Evolutionary conservation across 2,113 vertebrate species (phyloP).

Genomic region (Lethenteron reissneri): DNA sequence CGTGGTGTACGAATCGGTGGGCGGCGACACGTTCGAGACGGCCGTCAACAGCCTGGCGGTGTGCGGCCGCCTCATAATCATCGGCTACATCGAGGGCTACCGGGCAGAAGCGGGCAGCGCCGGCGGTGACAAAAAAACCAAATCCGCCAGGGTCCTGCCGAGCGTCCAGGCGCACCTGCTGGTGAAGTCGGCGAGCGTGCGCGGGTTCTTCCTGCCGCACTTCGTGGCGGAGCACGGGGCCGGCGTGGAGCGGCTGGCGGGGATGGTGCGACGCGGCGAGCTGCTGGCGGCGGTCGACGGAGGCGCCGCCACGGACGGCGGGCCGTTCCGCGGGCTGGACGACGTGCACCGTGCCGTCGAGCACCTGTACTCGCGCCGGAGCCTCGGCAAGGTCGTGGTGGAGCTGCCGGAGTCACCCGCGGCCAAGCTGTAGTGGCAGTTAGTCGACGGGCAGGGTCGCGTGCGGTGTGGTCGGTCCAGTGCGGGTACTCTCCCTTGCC

Average conservation of each 20-base stretch:
- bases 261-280: conserved; percentile 36
- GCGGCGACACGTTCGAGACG: conserved; percentile 46
- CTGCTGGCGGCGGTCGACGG: conserved; percentile 54
- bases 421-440: conserved; percentile 47
- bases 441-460: too few relatives aligned
- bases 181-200: conserved; percentile 52
- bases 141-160: too few relatives aligned
- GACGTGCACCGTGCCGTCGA: conserved; percentile 60
- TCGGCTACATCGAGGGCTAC: conserved; percentile 66
- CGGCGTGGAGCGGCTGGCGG: conserved; percentile 38
- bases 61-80: conserved; percentile 49
- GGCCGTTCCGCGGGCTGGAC: conserved; percentile 54
- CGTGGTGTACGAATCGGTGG: conserved; percentile 65
- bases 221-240: conserved; percentile 35
- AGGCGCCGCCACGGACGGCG: conserved; percentile 33
- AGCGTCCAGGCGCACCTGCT: conserved; percentile 46
- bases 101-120: conserved; percentile 39
- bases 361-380: conserved; percentile 66
- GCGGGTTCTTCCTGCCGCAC: conserved; percentile 62
- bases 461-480: too few relatives aligned
- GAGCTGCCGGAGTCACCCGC: conserved; percentile 40
- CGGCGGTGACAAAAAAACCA: conserved; percentile 7
- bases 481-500: too few relatives aligned
- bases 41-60: conserved; percentile 40
- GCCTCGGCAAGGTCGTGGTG: conserved; percentile 68